Percentiles rank a stretch among this genome's conserved stretches.
phyloP scores from a whole-genome alignment of 1,140 invertebrate genomes.

The Rhagoletis pomonella region DNA sequence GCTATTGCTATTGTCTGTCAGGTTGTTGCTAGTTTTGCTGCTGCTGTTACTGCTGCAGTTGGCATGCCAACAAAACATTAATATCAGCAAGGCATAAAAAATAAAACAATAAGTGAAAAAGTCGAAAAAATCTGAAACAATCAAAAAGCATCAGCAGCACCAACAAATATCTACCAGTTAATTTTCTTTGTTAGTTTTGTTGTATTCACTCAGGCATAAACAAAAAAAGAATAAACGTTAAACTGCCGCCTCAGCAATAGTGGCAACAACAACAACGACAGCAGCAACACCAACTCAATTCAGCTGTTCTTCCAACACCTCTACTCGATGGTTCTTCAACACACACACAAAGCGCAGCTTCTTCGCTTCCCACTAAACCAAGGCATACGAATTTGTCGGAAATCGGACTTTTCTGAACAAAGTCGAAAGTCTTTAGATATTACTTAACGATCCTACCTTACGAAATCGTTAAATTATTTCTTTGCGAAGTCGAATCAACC shows the following conservation, averaged over 20 bases:
- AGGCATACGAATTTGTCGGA: too few relatives aligned
- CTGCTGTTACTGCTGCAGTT: constrained; percentile 24
- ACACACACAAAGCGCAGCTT: neutral
- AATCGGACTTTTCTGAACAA: too few relatives aligned
- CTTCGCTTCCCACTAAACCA: neutral
- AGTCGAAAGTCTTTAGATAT: too few relatives aligned
- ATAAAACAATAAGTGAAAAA: neutral
- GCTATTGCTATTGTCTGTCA: neutral
- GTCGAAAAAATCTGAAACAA: neutral
- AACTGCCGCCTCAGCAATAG: neutral
- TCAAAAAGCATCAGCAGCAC: neutral
- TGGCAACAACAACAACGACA: neutral
- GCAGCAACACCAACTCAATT: neutral
- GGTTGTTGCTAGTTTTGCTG: neutral
- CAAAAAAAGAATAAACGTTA: too few relatives aligned
- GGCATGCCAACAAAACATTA: constrained; percentile 19
- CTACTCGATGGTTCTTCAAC: neutral
- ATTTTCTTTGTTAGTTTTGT: neutral
- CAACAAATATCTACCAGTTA: neutral
- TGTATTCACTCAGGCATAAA: neutral
- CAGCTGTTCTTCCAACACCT: constrained; percentile 14
- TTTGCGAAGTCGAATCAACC: too few relatives aligned
- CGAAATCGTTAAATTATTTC: too few relatives aligned
- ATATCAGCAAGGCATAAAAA: neutral
- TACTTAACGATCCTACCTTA: too few relatives aligned